A percentile compares a stretch with the other conserved stretches of the same genome.
These are phyloP conservation scores for Euwallacea similis DNA, from an alignment of 1,140 invertebrate genomes.

Conservation along the genomic window DNA sequence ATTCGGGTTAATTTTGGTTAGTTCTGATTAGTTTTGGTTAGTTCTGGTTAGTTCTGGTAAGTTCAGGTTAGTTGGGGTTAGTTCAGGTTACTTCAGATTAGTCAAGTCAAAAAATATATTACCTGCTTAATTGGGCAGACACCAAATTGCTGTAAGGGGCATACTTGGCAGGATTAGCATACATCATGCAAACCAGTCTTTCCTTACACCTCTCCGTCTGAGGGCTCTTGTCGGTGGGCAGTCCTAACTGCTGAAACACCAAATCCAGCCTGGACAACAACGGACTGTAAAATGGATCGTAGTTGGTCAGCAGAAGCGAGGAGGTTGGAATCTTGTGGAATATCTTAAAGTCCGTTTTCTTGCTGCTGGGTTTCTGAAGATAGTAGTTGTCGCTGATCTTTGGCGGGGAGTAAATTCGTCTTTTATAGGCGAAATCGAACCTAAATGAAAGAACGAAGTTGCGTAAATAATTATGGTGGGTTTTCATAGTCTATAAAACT, in stretches of 20 bases:
- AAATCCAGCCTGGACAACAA: constrained; percentile 77
- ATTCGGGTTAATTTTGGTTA: too few relatives aligned
- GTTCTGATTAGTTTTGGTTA: too few relatives aligned
- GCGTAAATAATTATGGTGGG: too few relatives aligned
- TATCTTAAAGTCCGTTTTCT: constrained; percentile 59
- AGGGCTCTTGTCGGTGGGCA: constrained; percentile 54
- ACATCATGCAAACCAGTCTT: constrained; percentile 82
- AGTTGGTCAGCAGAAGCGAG: constrained; percentile 78
- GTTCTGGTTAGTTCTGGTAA: too few relatives aligned
- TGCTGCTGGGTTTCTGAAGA: constrained; percentile 49
- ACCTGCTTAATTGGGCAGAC: constrained; percentile 82
- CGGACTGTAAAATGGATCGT: constrained; percentile 85
- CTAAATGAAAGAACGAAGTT: constrained; percentile 50
- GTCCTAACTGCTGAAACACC: constrained; percentile 76
- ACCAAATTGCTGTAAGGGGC: constrained; percentile 85
- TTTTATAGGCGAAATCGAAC: constrained; percentile 55
- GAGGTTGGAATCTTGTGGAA: constrained; percentile 84
- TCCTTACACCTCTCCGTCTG: constrained; percentile 74
- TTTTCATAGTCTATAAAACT: constrained; percentile 16
- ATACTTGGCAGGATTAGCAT: constrained; percentile 80
- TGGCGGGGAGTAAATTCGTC: constrained; percentile 53
- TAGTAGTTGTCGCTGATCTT: constrained; percentile 59
- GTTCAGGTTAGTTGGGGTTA: too few relatives aligned
- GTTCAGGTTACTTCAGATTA: too few relatives aligned
- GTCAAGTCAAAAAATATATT: constrained; percentile 38